These are phyloP conservation scores for Marmota flaviventris DNA, from an alignment of 2,113 vertebrate species.

Conservation along the genomic window DNA sequence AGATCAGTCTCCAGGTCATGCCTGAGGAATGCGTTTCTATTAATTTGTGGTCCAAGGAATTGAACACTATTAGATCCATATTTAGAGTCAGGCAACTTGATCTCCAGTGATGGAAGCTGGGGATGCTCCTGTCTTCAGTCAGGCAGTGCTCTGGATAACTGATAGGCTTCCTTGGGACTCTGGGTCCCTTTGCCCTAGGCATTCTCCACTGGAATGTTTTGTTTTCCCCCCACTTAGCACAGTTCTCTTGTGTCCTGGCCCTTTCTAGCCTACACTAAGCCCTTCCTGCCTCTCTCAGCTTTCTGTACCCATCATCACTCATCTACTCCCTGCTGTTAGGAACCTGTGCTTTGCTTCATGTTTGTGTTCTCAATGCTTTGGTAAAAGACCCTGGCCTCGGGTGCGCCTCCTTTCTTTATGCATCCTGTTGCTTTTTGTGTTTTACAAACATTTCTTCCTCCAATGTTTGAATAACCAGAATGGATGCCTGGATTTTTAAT, in stretches of 20 bases:
- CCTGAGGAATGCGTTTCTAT: conserved; percentile 20
- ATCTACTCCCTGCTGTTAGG: not conserved
- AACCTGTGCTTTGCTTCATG: not conserved
- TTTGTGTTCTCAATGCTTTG: not conserved
- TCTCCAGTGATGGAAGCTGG: not conserved
- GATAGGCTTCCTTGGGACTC: not conserved
- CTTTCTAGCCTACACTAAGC: not conserved
- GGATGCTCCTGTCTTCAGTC: not conserved
- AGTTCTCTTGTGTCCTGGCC: not conserved
- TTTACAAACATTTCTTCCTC: conserved; percentile 43
- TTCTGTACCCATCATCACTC: not conserved
- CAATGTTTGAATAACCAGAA: not conserved
- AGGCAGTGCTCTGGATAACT: not conserved
- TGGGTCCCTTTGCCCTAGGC: not conserved
- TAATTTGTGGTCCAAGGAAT: conserved; percentile 15
- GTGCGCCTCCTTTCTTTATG: not conserved
- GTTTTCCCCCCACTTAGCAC: not conserved
- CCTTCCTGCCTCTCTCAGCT: not conserved
- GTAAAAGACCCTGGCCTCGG: not conserved
- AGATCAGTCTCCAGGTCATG: not conserved
- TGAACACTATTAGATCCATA: not conserved
- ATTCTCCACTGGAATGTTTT: not conserved
- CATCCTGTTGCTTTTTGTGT: conserved; percentile 10
- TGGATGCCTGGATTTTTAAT: not conserved
- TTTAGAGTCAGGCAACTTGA: not conserved